Percentiles rank a stretch among this genome's conserved stretches.
phyloP scores from a whole-genome alignment of 2,797 vertebrate species.

The Neosalanx taihuensis region DNA sequence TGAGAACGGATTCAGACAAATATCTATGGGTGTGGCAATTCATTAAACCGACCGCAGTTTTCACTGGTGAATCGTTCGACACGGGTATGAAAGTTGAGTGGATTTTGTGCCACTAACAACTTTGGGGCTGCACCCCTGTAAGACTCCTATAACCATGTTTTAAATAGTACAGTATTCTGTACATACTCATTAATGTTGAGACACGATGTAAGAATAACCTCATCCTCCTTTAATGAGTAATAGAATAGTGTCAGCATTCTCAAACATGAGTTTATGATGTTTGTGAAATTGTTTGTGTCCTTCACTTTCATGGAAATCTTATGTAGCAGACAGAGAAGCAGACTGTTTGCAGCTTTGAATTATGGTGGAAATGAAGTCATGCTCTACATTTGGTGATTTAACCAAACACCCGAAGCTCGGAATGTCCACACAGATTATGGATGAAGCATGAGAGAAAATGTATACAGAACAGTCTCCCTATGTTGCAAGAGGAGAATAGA shows the following conservation, averaged over 20 bases:
- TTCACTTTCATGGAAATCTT: neutral
- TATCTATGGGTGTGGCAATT: conserved; percentile 24
- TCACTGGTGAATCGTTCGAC: neutral
- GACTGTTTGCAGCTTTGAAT: conserved; percentile 24
- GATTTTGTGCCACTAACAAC: neutral
- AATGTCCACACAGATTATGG: conserved; percentile 45
- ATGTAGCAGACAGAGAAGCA: conserved; percentile 17
- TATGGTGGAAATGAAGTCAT: conserved; percentile 34
- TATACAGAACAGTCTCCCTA: conserved; percentile 27
- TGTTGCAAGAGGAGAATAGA: conserved; percentile 31
- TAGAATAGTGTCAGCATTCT: neutral
- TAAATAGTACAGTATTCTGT: neutral
- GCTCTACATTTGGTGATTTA: conserved; percentile 27
- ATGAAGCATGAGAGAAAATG: conserved; percentile 35
- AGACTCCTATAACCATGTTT: neutral
- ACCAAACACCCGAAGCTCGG: conserved; percentile 39
- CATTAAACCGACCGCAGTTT: neutral
- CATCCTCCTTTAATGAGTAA: neutral
- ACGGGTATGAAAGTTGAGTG: neutral
- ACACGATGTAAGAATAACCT: neutral
- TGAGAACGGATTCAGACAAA: conserved; percentile 27
- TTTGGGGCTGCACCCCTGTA: neutral
- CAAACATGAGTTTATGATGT: neutral
- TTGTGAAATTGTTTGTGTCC: neutral
- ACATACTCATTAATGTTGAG: neutral